Evolutionary conservation across 2,113 vertebrate genomes (phyloP).

Genomic region (Brachypodius melanocephalos): DNA sequence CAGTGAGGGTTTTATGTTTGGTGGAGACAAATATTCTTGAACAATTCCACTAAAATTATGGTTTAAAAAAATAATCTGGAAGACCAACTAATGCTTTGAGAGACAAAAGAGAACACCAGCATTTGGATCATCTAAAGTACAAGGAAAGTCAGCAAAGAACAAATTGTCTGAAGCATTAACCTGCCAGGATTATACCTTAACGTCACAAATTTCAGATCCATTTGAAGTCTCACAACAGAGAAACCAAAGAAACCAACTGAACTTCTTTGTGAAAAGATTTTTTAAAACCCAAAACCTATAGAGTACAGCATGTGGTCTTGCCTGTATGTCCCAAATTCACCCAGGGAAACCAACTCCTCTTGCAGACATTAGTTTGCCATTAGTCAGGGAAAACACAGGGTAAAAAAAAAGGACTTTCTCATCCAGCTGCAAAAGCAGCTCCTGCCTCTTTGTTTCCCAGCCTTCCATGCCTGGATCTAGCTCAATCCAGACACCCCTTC

Average conservation of each 20-base stretch:
- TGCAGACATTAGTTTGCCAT: neutral
- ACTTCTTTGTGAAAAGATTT: conserved; percentile 31
- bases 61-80: neutral
- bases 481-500: neutral
- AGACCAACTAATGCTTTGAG: neutral
- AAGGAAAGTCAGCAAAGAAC: neutral
- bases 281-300: neutral
- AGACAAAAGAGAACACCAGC: conserved; percentile 27
- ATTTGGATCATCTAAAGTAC: conserved; percentile 19
- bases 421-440: neutral
- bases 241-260: conserved; percentile 11
- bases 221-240: conserved; percentile 60
- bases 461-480: neutral
- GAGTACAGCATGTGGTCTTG: conserved; percentile 27
- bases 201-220: conserved; percentile 21
- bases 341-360: neutral
- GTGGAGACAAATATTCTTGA: neutral
- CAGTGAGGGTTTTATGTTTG: neutral
- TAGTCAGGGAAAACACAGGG: neutral
- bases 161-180: conserved; percentile 40
- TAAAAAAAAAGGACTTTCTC: neutral
- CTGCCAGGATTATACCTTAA: conserved; percentile 31
- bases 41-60: neutral
- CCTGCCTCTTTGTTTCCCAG: neutral
- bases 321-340: conserved; percentile 24